Evolutionary conservation across 2,797 vertebrate genomes (phyloP), one percentile per base, ranked within the genome.

Genomic region (Okamejei kenojei): DNA sequence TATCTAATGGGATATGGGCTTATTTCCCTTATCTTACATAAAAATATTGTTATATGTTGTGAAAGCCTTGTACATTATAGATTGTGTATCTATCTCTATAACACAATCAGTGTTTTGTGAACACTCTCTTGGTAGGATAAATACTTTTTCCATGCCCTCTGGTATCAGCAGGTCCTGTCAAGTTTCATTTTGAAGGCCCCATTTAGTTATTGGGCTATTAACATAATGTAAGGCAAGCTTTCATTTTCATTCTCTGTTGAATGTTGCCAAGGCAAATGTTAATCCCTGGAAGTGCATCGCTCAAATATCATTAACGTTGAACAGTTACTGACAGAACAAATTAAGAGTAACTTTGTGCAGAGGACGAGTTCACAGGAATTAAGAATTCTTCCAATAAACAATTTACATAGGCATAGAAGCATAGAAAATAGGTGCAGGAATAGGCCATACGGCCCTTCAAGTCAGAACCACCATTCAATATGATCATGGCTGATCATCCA

Each of bases 261-360:
- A 74, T 74, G 68, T 58, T 91, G 71, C 71, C 71, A 73, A 29
- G 35, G 71, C 38, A 91, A 38, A 91, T 91, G 68, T 38, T 74
- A 74, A 54, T 45, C 32, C 35, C 23, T 74, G 71, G 23, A 38
- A 29, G 26, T 74, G 13, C 45, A 35, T 54, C 54, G 73, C 68
- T 91, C 90, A 91, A 91, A 71, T 90, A 71, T 68, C 86, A 90
- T 8, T 21, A 19, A 90, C 15, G 86, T 90, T 7, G 10, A 71
- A 73, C 26, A 10, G 38, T 54, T 9, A 91, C 35, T n/a, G 68
- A 74, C 38, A 71, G 71, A 90, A 38, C 86, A 65, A 74, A 74
- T 13, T 73, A 8, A 74, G 71, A 45, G 26, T 76, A 21, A 54
- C 38, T 91, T 91, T 91, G 10, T 91, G 71, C 68, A 74, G 38